phyloP scores from a whole-genome alignment of 2,797 vertebrate genomes.

The Lindbergichthys nudifrons region DNA sequence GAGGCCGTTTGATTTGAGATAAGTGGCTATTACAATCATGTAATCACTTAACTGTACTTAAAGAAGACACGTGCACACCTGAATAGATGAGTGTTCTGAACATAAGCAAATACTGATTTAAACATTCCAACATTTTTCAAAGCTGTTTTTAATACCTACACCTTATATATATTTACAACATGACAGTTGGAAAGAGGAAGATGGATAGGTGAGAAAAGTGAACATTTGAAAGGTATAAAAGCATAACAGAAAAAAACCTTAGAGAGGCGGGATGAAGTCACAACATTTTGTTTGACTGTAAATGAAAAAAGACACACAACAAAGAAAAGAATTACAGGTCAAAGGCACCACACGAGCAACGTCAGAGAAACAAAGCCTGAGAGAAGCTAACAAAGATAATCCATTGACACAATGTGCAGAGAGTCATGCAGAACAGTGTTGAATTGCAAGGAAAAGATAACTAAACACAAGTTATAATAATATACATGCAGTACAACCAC shows the following conservation, averaged over 20 bases:
- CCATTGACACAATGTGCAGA: slow-evolving; percentile 66
- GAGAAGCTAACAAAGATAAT: slow-evolving; percentile 63
- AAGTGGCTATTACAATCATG: slow-evolving; percentile 46
- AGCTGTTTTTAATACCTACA: slow-evolving; percentile 24
- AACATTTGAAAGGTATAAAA: slow-evolving; percentile 78
- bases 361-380: slow-evolving; percentile 72
- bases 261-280: slow-evolving; percentile 90
- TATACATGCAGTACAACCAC: slow-evolving; percentile 43
- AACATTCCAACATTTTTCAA: slow-evolving; percentile 22
- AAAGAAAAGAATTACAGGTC: slow-evolving; percentile 85
- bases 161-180: slow-evolving; percentile 42
- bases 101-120: slow-evolving; percentile 23
- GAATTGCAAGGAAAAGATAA: slow-evolving; percentile 41
- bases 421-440: slow-evolving; percentile 71
- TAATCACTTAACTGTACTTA: slow-evolving; percentile 49
- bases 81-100: slow-evolving; percentile 31
- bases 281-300: slow-evolving; percentile 89
- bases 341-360: slow-evolving; percentile 80
- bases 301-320: slow-evolving; percentile 87
- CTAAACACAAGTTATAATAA: slow-evolving; percentile 31
- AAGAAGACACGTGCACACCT: slow-evolving; percentile 13
- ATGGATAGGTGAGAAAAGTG: slow-evolving; percentile 61
- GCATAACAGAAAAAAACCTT: slow-evolving; percentile 92
- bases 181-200: slow-evolving; percentile 71
- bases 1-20: slow-evolving; percentile 22